These are phyloP conservation scores for Listronotus oregonensis DNA, from an alignment of 1,140 invertebrate species.

Conservation along the genomic window DNA sequence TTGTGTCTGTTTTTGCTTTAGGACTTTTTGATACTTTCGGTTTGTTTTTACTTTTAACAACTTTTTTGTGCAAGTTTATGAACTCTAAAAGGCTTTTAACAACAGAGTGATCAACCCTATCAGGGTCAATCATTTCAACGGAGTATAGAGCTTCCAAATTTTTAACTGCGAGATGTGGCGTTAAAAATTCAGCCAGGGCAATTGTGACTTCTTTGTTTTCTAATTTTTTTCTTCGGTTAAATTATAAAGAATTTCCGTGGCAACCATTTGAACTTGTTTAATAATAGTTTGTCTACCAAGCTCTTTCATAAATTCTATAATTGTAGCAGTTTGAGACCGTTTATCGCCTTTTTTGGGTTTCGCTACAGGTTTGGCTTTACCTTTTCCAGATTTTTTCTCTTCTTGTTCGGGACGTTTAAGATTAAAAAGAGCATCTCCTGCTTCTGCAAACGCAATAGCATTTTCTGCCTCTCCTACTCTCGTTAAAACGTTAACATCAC, in stretches of 20 bases:
- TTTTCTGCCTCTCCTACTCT: conserved; percentile 37
- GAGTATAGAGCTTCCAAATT: conserved; percentile 39
- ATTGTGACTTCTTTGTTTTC: conserved; percentile 26
- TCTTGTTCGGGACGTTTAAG: not conserved
- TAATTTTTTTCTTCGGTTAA: conserved; percentile 28
- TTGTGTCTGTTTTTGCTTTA: not conserved
- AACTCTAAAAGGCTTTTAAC: conserved; percentile 27
- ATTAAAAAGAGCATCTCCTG: conserved; percentile 15
- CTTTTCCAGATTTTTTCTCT: not conserved
- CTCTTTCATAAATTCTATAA: conserved; percentile 30
- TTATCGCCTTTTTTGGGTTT: conserved; percentile 7
- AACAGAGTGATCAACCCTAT: conserved; percentile 10
- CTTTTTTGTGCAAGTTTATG: conserved; percentile 25
- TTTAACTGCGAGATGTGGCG: conserved; percentile 22
- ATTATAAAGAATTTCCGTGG: conserved; percentile 35
- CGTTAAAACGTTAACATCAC: conserved; percentile 45
- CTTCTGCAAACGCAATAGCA: conserved; percentile 28
- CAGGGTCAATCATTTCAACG: conserved; percentile 21
- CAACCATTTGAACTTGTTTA: conserved; percentile 34
- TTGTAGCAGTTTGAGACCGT: conserved; percentile 12
- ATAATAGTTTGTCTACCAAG: conserved; percentile 32
- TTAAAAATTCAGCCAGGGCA: conserved; percentile 37
- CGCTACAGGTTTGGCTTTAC: conserved; percentile 3
- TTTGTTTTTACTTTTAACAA: conserved; percentile 16
- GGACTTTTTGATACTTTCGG: not conserved